Base-by-base conservation (phyloP, 2,888 invertebrate species). In the Xylota segnis region DNA sequence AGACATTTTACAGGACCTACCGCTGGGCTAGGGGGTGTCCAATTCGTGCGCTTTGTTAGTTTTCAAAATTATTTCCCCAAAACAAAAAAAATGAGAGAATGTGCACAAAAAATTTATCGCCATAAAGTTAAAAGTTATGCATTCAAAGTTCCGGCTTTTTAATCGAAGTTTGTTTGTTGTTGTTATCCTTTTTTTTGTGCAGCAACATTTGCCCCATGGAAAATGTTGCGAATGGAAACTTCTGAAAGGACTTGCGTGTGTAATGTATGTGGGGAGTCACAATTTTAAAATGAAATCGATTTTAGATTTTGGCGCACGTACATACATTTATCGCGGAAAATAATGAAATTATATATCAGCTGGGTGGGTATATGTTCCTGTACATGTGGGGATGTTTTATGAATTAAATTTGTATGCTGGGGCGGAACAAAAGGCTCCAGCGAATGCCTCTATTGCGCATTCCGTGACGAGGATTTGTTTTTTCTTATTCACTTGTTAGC, bases 101-200 rank as follows among this genome's bases (percentile, higher is more conserved):
- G 40, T 12, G 40, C 27, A 56, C 37, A 59, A 66, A 76, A 58
- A 68, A 66, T 66, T 37, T 66, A 47, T 66, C 47, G 54, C 45
- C 34, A 68, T 63, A 63, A 78, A 78, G 61, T 63, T 56, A 47
- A 78, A 78, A 78, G 61, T 70, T 70, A 71, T 78, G 77, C 45
- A 54, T 70, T 71, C 52, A 16, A 70, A 71, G 59, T 77, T 77
- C 54, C 52, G 54, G 43, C 34, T 34, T 76, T 66, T 68, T 68
- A 68, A 59, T 70, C 61, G 61, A 59, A 12, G 12, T 61, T 52
- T 29, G 45, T 32, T 70, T 71, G 43, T 61, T 58, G n/a, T 43
- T 56, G 10, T 27, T 56, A 6, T 34, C 32, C 0, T 27, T 34
- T 29, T 45, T 23, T n/a, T 16, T 27, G 0, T 50, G 7, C 6